Conservation (phyloP, 2,888 invertebrate species). For the Leucoma salicis region DNA sequence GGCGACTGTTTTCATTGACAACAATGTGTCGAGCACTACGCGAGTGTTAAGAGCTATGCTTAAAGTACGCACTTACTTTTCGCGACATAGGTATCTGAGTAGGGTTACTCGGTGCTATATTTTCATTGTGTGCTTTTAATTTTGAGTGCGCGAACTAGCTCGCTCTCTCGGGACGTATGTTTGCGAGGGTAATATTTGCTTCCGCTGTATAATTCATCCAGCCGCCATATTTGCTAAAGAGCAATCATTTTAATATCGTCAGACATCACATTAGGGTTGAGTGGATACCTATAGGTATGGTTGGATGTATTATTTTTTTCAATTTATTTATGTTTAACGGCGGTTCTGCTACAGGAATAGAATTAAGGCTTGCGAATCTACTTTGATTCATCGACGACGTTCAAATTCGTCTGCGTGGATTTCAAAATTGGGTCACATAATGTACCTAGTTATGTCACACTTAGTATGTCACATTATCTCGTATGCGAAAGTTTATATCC, state of each 20-base stretch:
- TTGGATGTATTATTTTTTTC: slow-evolving; percentile 45
- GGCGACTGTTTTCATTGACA: slow-evolving; percentile 78
- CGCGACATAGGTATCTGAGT: slow-evolving; percentile 77
- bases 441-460: no score
- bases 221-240: slow-evolving; percentile 84
- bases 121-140: slow-evolving; percentile 85
- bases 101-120: slow-evolving; percentile 76
- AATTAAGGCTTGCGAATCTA: no score
- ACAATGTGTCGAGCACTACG: slow-evolving; percentile 64
- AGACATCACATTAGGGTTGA: slow-evolving; percentile 78
- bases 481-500: no score
- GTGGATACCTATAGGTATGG: slow-evolving; percentile 67
- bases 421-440: no score
- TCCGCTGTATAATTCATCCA: slow-evolving; percentile 84
- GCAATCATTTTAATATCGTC: slow-evolving; percentile 85
- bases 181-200: slow-evolving; percentile 84
- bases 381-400: no score
- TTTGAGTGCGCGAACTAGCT: slow-evolving; percentile 85
- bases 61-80: slow-evolving; percentile 76
- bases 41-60: slow-evolving; percentile 72
- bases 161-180: slow-evolving; percentile 81
- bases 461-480: no score
- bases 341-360: no score
- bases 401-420: no score
- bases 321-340: background rate